A percentile compares a stretch with the other conserved stretches of the same genome.
phyloP scores from a whole-genome alignment of 2,113 vertebrate species.

The Spizaetus ornatus region DNA sequence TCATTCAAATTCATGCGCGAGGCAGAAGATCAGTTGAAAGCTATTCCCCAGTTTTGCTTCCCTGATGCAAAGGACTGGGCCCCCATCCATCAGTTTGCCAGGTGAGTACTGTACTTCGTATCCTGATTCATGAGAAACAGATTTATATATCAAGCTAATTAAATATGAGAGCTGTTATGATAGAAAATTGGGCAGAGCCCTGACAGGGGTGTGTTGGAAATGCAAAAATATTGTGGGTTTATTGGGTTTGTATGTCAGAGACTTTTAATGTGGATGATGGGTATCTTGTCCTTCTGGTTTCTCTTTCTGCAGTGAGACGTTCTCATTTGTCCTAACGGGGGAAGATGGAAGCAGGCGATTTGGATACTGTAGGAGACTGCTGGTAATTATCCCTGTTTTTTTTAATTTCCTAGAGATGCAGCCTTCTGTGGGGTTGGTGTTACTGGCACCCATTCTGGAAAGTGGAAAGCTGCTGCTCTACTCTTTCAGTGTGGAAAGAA shows the following conservation, averaged over 20 bases:
- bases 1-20: conserved; percentile 94
- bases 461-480: neutral
- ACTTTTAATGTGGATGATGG: neutral
- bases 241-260: neutral
- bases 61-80: conserved; percentile 95
- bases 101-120: conserved; percentile 66
- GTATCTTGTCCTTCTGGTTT: neutral
- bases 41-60: conserved; percentile 96
- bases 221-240: neutral
- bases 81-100: conserved; percentile 90
- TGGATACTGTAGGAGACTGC: conserved; percentile 91
- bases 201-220: neutral
- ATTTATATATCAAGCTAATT: neutral
- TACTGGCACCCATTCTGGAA: neutral
- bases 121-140: neutral
- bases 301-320: conserved; percentile 83
- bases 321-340: conserved; percentile 93
- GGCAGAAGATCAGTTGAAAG: conserved; percentile 94
- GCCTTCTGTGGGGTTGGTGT: neutral
- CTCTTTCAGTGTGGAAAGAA: neutral
- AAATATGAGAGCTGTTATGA: neutral
- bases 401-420: neutral
- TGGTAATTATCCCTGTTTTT: conserved; percentile 75
- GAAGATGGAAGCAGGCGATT: conserved; percentile 94
- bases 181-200: neutral